phyloP scores from a whole-genome alignment of 2,797 vertebrate genomes.

The Enteromius radiatus region DNA sequence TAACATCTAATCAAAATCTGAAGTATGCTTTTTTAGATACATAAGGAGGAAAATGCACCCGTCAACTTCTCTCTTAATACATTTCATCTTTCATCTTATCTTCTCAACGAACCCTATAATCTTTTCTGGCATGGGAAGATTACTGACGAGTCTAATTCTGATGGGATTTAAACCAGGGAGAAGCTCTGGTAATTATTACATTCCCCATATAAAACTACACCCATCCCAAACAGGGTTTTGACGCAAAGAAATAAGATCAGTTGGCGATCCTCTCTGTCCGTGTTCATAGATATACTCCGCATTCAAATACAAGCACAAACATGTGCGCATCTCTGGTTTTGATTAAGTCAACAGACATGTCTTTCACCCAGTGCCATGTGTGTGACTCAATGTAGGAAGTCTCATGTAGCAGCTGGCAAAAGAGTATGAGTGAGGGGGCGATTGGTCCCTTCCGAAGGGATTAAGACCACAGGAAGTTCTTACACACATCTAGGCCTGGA shows the following conservation, averaged over 20 bases:
- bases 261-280: background rate
- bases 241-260: slow-evolving; percentile 4
- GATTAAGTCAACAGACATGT: slow-evolving; percentile 30
- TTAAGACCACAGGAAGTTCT: slow-evolving; percentile 40
- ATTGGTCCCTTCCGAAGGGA: slow-evolving; percentile 13
- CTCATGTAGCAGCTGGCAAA: slow-evolving; percentile 18
- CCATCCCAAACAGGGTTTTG: background rate
- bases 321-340: slow-evolving; percentile 7
- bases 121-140: background rate
- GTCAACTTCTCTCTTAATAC: background rate
- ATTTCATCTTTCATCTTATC: background rate
- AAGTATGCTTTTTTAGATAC: background rate
- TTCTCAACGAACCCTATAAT: background rate
- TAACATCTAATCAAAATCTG: background rate
- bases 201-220: background rate
- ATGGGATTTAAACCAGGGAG: slow-evolving; percentile 5
- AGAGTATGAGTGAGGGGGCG: slow-evolving; percentile 18
- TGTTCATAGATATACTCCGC: background rate
- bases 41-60: background rate
- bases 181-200: slow-evolving; percentile 10
- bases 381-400: slow-evolving; percentile 26
- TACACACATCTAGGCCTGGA: slow-evolving; percentile 30
- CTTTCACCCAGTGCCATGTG: slow-evolving; percentile 28
- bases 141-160: background rate
- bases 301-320: slow-evolving; percentile 23